Evolutionary conservation across 2,888 invertebrate genomes (phyloP), one percentile per base, ranked within the genome.

Genomic region (Hydrotaea diabolus): DNA sequence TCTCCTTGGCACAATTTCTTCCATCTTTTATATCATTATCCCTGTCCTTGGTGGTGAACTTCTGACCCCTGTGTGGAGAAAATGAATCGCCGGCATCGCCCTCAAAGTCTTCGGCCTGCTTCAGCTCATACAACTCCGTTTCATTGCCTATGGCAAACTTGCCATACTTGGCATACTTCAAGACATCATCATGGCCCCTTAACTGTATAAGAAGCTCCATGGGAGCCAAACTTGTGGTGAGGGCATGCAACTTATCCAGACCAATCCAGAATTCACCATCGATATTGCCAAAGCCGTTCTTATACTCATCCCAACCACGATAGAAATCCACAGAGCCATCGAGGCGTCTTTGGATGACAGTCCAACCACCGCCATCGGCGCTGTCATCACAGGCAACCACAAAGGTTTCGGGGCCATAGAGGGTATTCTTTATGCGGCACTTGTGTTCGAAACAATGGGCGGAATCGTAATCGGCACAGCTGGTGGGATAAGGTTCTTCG

Each of bases 261-360:
- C 77, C 77, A 3, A 77, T 69, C 19, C 71, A 77, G 31, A 77
- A 59, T 49, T 77, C 77, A 0, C 77, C 77, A 46, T 77, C 77
- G 17, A 77, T 19, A 77, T 62, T 9, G 11, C 77, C 77, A 17
- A 77, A 77, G 9, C 77, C 77, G 4, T 23, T 0, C 15, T 77
- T 77, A 17, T 77, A 77, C 2, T 77, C 77, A 8, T 46, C 46
- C 77, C 77, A 77, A 21, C 26, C 17, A 13, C 77, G 77, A 57
- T 59, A 77, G 8, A 77, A 77, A 17, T 77, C 77, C 7, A 77
- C 69, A 0, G 77, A 77, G 7, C 77, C 77, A 77, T 77, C 69
- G 21, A 77, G 36, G 21, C 77, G 66, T 26, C 77, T 43, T 43
- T 77, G 77, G 1, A 77, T 71, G 11, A 77, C 71, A 19, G 69